Base-by-base conservation (phyloP, 2,888 invertebrate species). In the Patella ulyssiponensis region DNA sequence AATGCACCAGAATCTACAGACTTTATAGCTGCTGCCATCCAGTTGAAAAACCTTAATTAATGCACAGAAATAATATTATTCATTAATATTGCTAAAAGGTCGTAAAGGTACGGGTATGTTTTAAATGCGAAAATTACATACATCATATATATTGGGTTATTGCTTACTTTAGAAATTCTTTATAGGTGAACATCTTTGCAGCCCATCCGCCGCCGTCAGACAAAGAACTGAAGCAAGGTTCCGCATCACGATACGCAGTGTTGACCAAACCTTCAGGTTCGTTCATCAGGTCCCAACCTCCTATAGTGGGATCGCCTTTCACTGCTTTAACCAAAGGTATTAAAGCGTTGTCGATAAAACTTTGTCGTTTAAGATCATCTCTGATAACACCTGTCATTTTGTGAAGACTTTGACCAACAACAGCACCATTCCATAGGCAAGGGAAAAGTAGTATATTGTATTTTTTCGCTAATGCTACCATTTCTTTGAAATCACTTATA, bases 291-390 rank as follows among this genome's bases (percentile, higher is more conserved):
- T 64, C 64, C 64, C 64, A 64, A 20, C 64, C 64, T 9, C 64
- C 64, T 23, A 64, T 64, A 64, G 64, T 23, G 23, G 64, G 64
- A 14, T 64, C 64, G 17, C 15, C 64, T 64, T 64, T 64, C 9
- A 64, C 12, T 23, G 64, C 64, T 64, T 9, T 64, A 3, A 64
- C 64, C 23, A 64, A 64, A 3, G 64, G 64, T 12, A 64, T 23
- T 23, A 64, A 11, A 64, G 64, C 64, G 64, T 64, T 64, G 20
- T 64, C 64, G 64, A 64, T 64, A 23, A 64, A 64, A 15, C 64
- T 64, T 9, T 64, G 20, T 9, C 20, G 64, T 64, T 64, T 64
- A 12, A 23, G 20, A 11, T 64, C 64, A 23, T 64, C 64, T 20
- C 23, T 23, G 23, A 64, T 64, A 14, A 64, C 23, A 0, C 64